phyloP scores from a whole-genome alignment of 2,113 vertebrate genomes.

The Xenus cinereus region DNA sequence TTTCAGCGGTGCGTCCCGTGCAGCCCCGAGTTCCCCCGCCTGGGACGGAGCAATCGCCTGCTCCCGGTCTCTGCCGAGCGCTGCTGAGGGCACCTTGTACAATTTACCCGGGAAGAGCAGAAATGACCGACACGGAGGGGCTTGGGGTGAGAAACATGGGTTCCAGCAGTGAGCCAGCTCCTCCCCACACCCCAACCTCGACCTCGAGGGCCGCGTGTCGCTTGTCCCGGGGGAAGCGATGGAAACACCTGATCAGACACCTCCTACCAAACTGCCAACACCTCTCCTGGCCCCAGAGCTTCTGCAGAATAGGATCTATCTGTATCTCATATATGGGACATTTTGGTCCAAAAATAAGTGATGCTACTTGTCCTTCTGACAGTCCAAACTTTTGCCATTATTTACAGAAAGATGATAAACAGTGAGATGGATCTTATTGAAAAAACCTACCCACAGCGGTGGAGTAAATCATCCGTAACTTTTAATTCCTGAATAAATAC shows the following conservation, averaged over 20 bases:
- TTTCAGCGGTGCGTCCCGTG: neutral
- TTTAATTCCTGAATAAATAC: neutral
- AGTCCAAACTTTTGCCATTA: neutral
- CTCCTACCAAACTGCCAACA: neutral
- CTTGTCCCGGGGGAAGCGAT: neutral
- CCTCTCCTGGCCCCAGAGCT: neutral
- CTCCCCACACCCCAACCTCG: neutral
- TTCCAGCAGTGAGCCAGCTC: neutral
- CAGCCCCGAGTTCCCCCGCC: fast-evolving
- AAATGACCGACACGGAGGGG: fast-evolving
- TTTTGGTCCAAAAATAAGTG: neutral
- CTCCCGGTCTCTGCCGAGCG: neutral
- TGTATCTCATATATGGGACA: fast-evolving
- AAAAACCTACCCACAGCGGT: fast-evolving
- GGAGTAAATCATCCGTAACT: neutral
- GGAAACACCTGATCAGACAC: fast-evolving
- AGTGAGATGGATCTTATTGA: neutral
- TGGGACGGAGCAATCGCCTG: neutral
- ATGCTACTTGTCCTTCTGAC: fast-evolving
- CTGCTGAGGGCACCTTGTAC: neutral
- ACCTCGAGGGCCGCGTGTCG: neutral
- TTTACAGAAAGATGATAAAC: neutral
- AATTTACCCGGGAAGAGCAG: neutral
- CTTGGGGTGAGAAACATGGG: neutral
- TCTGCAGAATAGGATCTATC: neutral